These are phyloP conservation scores for Perccottus glenii DNA, from an alignment of 2,113 vertebrate genomes.

Conservation along the genomic window DNA sequence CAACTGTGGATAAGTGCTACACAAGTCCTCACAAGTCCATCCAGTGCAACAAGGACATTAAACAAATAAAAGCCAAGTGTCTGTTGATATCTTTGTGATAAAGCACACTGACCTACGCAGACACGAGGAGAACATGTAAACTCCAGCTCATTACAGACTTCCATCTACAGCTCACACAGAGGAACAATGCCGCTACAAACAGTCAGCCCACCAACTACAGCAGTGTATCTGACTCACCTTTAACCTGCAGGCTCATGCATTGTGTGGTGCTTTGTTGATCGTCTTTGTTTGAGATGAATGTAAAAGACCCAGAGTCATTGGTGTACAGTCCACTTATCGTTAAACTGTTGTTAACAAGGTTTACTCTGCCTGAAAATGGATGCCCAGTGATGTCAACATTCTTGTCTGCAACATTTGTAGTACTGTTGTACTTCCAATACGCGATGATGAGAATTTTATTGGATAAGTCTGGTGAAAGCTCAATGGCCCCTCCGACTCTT, in stretches of 20 bases:
- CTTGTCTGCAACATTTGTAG: background rate
- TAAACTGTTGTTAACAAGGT: background rate
- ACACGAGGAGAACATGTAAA: no score
- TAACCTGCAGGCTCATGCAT: constrained; percentile 26
- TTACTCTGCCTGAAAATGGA: background rate
- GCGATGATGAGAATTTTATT: background rate
- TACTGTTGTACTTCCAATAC: background rate
- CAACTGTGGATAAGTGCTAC: no score
- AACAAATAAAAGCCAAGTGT: no score
- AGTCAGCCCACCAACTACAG: background rate
- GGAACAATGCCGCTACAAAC: background rate
- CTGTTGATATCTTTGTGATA: no score
- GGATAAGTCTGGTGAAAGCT: background rate
- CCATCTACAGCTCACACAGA: no score
- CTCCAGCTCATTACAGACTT: no score
- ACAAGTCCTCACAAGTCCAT: no score
- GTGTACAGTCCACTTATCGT: background rate
- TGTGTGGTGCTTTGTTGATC: accelerated
- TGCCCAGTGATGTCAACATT: background rate
- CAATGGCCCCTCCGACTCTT: background rate
- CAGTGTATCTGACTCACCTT: constrained; percentile 42
- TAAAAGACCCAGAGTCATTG: constrained; percentile 1
- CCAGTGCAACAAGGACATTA: no score
- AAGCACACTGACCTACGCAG: no score
- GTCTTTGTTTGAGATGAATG: background rate